These are phyloP conservation scores for Drosophila teissieri DNA, from an alignment of 1,140 invertebrate species.

Conservation along the genomic window DNA sequence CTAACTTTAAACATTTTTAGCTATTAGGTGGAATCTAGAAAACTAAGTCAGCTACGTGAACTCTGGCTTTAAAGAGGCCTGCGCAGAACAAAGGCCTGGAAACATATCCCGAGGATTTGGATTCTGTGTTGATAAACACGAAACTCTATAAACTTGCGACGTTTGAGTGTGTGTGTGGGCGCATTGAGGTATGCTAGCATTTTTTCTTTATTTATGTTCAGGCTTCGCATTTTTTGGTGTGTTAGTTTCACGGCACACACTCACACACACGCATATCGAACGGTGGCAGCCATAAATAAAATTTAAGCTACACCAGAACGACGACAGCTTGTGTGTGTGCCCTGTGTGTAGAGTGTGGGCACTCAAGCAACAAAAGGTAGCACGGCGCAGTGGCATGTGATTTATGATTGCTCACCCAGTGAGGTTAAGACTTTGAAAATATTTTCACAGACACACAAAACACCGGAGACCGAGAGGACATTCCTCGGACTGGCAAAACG, in stretches of 20 bases:
- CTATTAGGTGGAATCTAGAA: no score
- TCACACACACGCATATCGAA: slow-evolving; percentile 24
- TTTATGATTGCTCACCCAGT: slow-evolving; percentile 80
- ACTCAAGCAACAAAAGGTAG: slow-evolving; percentile 81
- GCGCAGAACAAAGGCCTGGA: neutral
- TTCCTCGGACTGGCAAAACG: slow-evolving; percentile 38
- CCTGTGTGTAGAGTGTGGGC: slow-evolving; percentile 40
- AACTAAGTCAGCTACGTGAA: neutral
- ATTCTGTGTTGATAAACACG: slow-evolving; percentile 51
- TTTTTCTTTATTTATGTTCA: slow-evolving; percentile 58
- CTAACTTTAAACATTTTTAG: no score
- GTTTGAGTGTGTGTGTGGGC: slow-evolving; percentile 1
- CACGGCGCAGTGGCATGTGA: slow-evolving; percentile 71
- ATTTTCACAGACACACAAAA: slow-evolving; percentile 77
- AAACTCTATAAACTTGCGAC: slow-evolving; percentile 41
- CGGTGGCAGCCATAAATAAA: slow-evolving; percentile 76
- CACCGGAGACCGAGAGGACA: slow-evolving; percentile 38
- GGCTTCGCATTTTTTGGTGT: slow-evolving; percentile 34
- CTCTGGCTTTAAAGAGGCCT: slow-evolving; percentile 6
- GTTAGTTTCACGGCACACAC: slow-evolving; percentile 19
- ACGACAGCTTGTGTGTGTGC: slow-evolving; percentile 54
- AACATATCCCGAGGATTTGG: slow-evolving; percentile 28
- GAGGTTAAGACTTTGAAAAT: slow-evolving; percentile 82
- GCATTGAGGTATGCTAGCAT: slow-evolving; percentile 35
- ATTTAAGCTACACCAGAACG: slow-evolving; percentile 76